Conservation (phyloP, 1,140 invertebrate genomes). For the Megalonaias nervosa region DNA sequence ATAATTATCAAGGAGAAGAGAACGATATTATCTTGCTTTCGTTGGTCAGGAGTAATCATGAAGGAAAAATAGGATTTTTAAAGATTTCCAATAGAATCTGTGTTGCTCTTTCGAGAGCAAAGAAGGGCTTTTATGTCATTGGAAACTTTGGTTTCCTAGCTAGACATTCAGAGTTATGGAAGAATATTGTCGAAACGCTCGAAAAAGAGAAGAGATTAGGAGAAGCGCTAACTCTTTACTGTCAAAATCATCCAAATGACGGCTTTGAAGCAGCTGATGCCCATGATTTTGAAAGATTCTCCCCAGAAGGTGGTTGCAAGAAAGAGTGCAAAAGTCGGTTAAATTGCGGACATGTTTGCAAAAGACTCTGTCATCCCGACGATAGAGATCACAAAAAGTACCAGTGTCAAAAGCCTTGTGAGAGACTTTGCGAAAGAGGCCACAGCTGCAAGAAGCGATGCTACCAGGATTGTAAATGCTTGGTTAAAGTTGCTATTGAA, state of each 20-base stretch:
- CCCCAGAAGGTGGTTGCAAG: constrained; percentile 65
- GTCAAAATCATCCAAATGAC: constrained; percentile 66
- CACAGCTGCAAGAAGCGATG: constrained; percentile 42
- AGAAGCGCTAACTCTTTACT: constrained; percentile 61
- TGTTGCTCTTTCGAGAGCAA: constrained; percentile 87
- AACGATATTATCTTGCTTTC: constrained; percentile 87
- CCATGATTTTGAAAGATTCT: constrained; percentile 55
- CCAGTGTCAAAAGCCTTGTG: constrained; percentile 58
- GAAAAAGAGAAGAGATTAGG: constrained; percentile 36
- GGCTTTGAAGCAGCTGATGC: constrained; percentile 29
- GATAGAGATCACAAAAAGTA: constrained; percentile 45
- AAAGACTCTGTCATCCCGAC: constrained; percentile 45
- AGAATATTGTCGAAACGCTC: constrained; percentile 55
- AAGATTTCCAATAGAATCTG: constrained; percentile 84
- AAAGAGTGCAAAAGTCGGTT: constrained; percentile 51
- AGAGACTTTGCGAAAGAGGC: constrained; percentile 74
- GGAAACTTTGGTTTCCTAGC: constrained; percentile 80
- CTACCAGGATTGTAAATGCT: constrained; percentile 4
- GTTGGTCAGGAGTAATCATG: constrained; percentile 79
- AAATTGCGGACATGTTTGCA: constrained; percentile 63
- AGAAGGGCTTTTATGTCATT: constrained; percentile 79
- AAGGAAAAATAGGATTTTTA: constrained; percentile 83
- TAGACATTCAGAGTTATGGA: constrained; percentile 68
- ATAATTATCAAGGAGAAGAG: constrained; percentile 84
- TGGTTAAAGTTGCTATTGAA: constrained; percentile 1